Base-by-base conservation (phyloP, 2,113 vertebrate species). In the Proterorhinus semilunaris region DNA sequence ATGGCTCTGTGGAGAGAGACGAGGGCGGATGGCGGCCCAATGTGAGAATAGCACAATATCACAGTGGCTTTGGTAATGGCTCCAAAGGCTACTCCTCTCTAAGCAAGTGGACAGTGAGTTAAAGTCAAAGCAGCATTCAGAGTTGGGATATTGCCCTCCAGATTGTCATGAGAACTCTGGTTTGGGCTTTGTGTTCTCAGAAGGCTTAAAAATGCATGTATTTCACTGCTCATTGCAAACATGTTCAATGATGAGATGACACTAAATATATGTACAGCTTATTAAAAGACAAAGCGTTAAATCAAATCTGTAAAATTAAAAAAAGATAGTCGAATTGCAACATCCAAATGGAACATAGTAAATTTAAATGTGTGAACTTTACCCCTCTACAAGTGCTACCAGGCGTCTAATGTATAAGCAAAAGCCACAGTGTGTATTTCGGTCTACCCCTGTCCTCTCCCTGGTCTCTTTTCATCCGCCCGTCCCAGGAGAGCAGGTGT, bases 1-100 rank as follows among this genome's bases (percentile, higher is more conserved):
- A 67, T 82, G 79, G 82, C 66, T 77, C 84, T 71, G 42, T 67
- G 66, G 65, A 59, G 45, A 63, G 47, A 17, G 16, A 10, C 9
- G 42, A 21, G 44, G 51, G 47, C 8, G 21, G 21, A 42, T 48
- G 42, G 27, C 11, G n/a, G 54, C 66, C n/a, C 51, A 52, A 58
- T 58, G 17, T 7, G 54, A 16, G 44, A 66, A 45, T 79, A 52
- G 57, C 50, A 47, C 7, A 66, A 58, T 52, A 42, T 43, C 12
- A 55, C 55, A 27, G 42, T 46, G 17, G 54, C 57, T 71, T 45
- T 48, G 69, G 1, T 21, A n/a, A 5, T 62, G 72, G 61, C 55
- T 53, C n/a, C 1, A 51, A 17, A n/a, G 15, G 36, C 11, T 5
- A 36, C n/a, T 9, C 36, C 62, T 68, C 61, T 13, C 58, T 13